Evolutionary conservation across 2,113 vertebrate species (phyloP).

Genomic region (Protobothrops flavoviridis): DNA sequence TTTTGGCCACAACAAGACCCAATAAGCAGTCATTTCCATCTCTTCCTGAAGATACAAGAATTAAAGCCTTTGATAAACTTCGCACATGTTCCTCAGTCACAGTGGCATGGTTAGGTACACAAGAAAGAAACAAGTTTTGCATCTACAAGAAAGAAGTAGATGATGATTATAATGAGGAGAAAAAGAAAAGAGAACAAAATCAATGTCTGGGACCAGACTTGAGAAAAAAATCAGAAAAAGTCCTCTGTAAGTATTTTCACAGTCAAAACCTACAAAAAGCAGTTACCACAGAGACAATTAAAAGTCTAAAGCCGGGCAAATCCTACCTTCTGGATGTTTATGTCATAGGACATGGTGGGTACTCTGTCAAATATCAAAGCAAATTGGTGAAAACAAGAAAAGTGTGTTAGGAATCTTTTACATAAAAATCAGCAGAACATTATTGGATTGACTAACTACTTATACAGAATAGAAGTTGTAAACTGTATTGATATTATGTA

Average conservation of each 20-base stretch:
- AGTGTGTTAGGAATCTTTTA: slow-evolving; percentile 82
- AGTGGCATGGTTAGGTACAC: slow-evolving; percentile 94
- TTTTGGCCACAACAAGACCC: slow-evolving; percentile 85
- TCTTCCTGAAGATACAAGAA: slow-evolving; percentile 90
- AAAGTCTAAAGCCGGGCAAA: slow-evolving; percentile 86
- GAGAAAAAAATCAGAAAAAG: slow-evolving; percentile 91
- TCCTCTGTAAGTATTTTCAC: slow-evolving; percentile 98
- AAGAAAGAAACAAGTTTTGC: slow-evolving; percentile 97
- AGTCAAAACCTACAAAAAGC: slow-evolving; percentile 94
- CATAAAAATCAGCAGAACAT: slow-evolving; percentile 73
- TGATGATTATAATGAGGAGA: slow-evolving; percentile 82
- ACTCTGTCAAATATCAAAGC: slow-evolving; percentile 96
- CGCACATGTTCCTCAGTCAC: slow-evolving; percentile 92
- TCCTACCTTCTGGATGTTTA: slow-evolving; percentile 97
- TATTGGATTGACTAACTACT: slow-evolving; percentile 80
- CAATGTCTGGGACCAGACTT: slow-evolving; percentile 91
- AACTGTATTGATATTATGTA: slow-evolving; percentile 79
- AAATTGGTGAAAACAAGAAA: slow-evolving; percentile 98
- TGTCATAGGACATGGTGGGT: slow-evolving; percentile 89
- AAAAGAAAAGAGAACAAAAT: slow-evolving; percentile 89
- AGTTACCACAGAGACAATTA: slow-evolving; percentile 94
- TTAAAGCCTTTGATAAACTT: slow-evolving; percentile 96
- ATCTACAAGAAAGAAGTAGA: slow-evolving; percentile 91
- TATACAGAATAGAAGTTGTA: slow-evolving; percentile 78
- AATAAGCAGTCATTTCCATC: slow-evolving; percentile 92